phyloP scores from a whole-genome alignment of 2,888 invertebrate species.

The Boloria selene region DNA sequence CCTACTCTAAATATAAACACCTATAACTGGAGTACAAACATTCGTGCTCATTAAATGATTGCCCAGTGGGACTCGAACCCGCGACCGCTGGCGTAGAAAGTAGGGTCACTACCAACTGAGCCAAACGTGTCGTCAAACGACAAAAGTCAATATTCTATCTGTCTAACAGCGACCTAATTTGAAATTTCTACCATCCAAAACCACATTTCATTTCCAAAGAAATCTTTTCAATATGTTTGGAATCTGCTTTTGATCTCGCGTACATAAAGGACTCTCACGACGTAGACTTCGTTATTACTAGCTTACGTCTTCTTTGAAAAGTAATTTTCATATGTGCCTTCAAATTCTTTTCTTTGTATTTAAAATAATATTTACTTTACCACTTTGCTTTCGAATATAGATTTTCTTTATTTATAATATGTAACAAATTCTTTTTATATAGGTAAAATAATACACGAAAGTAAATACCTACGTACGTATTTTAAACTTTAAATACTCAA shows the following conservation, averaged over 20 bases:
- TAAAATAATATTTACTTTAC: slow-evolving; percentile 4
- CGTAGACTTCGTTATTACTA: slow-evolving; percentile 29
- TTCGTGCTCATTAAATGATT: too few species aligned
- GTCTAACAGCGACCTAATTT: slow-evolving; percentile 11
- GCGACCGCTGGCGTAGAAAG: too few species aligned
- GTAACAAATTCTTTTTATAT: too few species aligned
- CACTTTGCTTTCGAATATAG: background rate
- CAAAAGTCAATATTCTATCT: slow-evolving; percentile 3
- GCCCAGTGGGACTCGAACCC: too few species aligned
- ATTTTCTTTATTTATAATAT: too few species aligned
- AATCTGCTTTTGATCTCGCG: slow-evolving; percentile 28
- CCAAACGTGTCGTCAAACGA: too few species aligned
- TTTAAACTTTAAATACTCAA: background rate
- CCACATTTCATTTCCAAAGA: slow-evolving; percentile 26
- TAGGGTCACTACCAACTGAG: too few species aligned
- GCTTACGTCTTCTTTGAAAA: slow-evolving; percentile 23
- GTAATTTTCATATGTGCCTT: slow-evolving; percentile 23
- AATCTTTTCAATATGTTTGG: slow-evolving; percentile 27
- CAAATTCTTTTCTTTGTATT: slow-evolving; percentile 10
- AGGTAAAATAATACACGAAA: background rate
- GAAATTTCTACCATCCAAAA: slow-evolving; percentile 17
- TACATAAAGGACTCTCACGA: slow-evolving; percentile 22
- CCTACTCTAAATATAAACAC: too few species aligned
- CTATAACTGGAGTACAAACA: too few species aligned
- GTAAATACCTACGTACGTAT: background rate